phyloP scores from a whole-genome alignment of 2,797 vertebrate species.

The Pipistrellus pipistrellus region DNA sequence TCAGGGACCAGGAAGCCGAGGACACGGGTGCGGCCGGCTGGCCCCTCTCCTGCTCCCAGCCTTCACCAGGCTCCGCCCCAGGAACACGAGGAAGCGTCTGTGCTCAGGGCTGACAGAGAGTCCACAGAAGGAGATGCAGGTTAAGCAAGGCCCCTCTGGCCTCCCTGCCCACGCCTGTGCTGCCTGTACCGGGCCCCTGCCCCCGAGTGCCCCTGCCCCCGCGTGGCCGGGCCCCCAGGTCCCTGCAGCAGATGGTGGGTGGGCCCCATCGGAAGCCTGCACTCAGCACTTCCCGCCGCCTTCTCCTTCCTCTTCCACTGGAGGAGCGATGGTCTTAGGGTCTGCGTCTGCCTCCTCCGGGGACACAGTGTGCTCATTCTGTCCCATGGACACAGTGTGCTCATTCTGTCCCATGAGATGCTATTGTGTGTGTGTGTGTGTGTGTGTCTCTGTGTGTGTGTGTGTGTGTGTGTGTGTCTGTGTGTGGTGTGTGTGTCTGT shows the following conservation, averaged over 20 bases:
- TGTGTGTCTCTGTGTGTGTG: no score
- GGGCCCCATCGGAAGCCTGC: neutral
- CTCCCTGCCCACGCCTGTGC: rapidly evolving
- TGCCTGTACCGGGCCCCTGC: rapidly evolving
- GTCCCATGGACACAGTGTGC: neutral
- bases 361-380: neutral
- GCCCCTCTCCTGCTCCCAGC: neutral
- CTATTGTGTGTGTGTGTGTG: no score
- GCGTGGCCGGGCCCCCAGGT: rapidly evolving
- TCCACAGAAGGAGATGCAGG: neutral
- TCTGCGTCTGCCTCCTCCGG: neutral
- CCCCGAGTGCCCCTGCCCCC: rapidly evolving
- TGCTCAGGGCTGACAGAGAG: neutral
- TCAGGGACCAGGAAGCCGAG: rapidly evolving
- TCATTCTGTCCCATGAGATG: neutral
- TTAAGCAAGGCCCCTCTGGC: neutral
- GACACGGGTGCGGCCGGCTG: rapidly evolving
- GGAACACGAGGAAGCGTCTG: neutral
- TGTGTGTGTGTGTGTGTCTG: no score
- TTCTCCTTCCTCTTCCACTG: slow-evolving; percentile 66
- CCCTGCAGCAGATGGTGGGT: neutral
- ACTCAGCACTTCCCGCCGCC: slow-evolving; percentile 27
- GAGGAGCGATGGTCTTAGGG: neutral
- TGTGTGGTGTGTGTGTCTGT: no score
- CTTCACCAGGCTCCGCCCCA: neutral